Percentiles rank a stretch among this genome's conserved stretches.
Evolutionary conservation across 2,888 invertebrate genomes (phyloP).

Genomic region (Smittia aterrima): DNA sequence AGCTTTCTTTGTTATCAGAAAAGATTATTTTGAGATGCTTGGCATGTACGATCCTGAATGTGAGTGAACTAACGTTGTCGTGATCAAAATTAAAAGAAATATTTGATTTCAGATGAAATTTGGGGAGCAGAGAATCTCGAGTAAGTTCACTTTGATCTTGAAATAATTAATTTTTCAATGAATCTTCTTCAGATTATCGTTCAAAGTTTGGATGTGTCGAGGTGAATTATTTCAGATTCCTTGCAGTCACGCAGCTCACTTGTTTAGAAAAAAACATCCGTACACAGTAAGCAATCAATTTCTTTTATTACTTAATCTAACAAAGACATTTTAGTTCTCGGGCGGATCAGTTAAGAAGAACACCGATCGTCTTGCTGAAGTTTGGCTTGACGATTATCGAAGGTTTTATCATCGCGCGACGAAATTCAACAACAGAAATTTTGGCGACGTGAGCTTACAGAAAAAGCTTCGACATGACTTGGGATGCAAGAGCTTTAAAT

Average conservation of each 20-base stretch:
- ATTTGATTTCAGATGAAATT: constrained; percentile 28
- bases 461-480: constrained; percentile 65
- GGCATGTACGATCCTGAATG: constrained; percentile 33
- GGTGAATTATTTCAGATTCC: constrained; percentile 46
- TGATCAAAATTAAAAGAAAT: background rate
- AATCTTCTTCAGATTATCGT: background rate
- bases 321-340: constrained; percentile 10
- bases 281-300: constrained; percentile 58
- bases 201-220: constrained; percentile 46
- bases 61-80: background rate
- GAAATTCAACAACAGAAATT: constrained; percentile 75
- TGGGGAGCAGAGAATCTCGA: constrained; percentile 45
- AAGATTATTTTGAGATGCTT: constrained; percentile 22
- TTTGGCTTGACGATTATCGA: constrained; percentile 78
- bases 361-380: constrained; percentile 76
- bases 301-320: background rate
- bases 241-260: constrained; percentile 47
- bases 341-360: constrained; percentile 73
- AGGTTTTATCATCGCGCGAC: constrained; percentile 67
- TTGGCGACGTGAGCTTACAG: constrained; percentile 70
- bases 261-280: constrained; percentile 60
- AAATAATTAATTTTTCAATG: background rate
- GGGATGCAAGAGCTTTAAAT: constrained; percentile 77
- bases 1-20: constrained; percentile 35
- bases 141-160: background rate